Evolutionary conservation across 2,888 invertebrate genomes (phyloP), one percentile per base, ranked within the genome.

Genomic region (Trachelus stipa): DNA sequence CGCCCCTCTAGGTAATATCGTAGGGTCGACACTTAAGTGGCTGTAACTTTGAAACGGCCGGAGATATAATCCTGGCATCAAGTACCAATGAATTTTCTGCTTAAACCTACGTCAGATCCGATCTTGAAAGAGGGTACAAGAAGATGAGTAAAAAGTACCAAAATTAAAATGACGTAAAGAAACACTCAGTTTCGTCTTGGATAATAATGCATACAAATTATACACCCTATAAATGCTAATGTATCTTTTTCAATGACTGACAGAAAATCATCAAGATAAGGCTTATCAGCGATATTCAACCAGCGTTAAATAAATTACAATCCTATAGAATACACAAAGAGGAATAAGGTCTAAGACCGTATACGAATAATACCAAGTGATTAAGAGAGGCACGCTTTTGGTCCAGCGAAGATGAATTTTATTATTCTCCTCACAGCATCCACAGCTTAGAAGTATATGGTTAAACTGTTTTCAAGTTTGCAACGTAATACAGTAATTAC

Each of bases 401-500:
- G 56, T 56, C 56, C 56, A 23, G 56, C 23, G 2, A 56, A 56
- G 56, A 56, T 56, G 56, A 56, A 56, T 56, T 56, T 56, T 15
- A 56, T 23, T 23, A 56, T 56, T 56, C 23, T 9, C 23, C 23
- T 23, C 23, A 9, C 56, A 56, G 56, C 56, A 56, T 56, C 56
- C 23, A 15, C 56, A 15, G 23, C 23, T 23, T 56, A 23, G 23
- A 23, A 56, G 56, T 9, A 6, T 15, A 23, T 31, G 33, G 71
- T 71, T 71, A 71, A 71, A 34, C 71, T 71, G 71, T 71, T 71
- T 71, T 71, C 31, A 71, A 71, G 33, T 71, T 71, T 34, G 71
- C 71, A 71, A 71, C 71, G 71, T 71, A 71, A 71, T 71, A 71
- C 71, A 71, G 71, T 71, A 71, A 71, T 71, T 71, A 71, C 71